Conservation (phyloP, 2,113 vertebrate species). For the Fregetta grallaria region DNA sequence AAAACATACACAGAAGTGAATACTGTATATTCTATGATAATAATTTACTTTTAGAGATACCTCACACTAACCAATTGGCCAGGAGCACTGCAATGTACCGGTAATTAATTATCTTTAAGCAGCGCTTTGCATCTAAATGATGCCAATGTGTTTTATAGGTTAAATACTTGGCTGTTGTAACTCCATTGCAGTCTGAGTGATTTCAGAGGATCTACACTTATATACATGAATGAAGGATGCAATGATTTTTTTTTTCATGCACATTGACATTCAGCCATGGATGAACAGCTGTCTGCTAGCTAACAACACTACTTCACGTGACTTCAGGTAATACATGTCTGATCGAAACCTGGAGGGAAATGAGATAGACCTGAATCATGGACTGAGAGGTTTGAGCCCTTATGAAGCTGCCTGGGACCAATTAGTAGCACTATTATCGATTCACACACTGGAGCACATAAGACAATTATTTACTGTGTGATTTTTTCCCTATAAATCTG, state of each 20-base stretch:
- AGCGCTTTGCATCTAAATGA: background rate
- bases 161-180: background rate
- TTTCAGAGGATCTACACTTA: background rate
- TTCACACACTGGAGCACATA: background rate
- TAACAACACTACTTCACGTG: background rate
- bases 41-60: background rate
- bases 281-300: background rate
- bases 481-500: background rate
- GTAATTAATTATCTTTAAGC: background rate
- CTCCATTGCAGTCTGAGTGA: background rate
- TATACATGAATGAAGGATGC: background rate
- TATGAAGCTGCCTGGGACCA: background rate
- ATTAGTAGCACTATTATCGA: background rate
- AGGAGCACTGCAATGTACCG: background rate
- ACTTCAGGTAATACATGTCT: background rate
- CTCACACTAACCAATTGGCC: background rate
- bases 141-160: background rate
- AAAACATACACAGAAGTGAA: background rate
- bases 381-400: background rate
- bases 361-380: background rate
- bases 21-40: background rate
- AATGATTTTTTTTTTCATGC: background rate
- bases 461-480: background rate
- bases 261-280: background rate
- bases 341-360: background rate